Evolutionary conservation across 2,797 vertebrate genomes (phyloP).

Genomic region (Spinus olivaceus): DNA sequence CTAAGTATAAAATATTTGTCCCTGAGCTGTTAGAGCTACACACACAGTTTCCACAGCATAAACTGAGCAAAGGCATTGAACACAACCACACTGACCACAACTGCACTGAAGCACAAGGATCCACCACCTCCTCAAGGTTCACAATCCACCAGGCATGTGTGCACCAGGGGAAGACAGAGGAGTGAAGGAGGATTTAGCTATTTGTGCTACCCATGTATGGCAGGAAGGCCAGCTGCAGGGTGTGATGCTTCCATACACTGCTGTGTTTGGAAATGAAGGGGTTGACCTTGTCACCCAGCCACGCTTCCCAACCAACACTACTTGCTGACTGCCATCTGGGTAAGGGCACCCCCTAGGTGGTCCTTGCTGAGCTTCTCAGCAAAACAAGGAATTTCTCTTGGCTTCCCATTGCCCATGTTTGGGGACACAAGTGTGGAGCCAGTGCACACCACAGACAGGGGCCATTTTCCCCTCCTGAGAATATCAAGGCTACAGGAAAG

Average conservation of each 20-base stretch:
- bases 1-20: not conserved
- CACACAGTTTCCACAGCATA: rapidly evolving
- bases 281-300: not conserved
- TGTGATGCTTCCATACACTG: not conserved
- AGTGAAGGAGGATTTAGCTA: not conserved
- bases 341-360: not conserved
- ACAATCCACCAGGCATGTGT: rapidly evolving
- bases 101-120: not conserved
- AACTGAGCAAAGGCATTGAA: not conserved
- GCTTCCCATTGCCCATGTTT: not conserved
- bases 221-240: not conserved
- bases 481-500: not conserved
- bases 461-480: not conserved
- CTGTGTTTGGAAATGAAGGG: not conserved
- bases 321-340: not conserved
- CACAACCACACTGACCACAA: not conserved
- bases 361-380: not conserved
- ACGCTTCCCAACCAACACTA: not conserved
- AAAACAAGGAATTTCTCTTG: not conserved
- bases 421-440: not conserved
- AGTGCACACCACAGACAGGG: not conserved
- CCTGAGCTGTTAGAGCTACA: not conserved
- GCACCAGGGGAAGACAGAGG: not conserved
- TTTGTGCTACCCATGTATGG: rapidly evolving
- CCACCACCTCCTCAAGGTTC: not conserved